Base-by-base conservation (phyloP, 2,797 vertebrate genomes). In the Amblyopsis hoosieri region DNA sequence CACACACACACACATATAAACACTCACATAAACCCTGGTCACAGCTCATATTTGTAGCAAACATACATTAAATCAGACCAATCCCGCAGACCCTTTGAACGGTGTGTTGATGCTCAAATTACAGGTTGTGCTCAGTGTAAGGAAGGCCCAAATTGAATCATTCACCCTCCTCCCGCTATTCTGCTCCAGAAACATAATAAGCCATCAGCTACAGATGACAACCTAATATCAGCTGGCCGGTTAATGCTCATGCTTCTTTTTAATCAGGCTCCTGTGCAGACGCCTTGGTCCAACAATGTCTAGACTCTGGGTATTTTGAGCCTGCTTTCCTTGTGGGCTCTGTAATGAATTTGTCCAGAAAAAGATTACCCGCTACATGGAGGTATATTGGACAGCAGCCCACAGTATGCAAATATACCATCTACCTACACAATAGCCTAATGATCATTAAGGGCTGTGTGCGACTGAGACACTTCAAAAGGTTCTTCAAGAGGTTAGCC, bases 181-280 rank as follows among this genome's bases (percentile, higher is more conserved):
- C 73, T 81, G 71, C 81, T 84, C 64, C 74, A 75, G 79, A 71
- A 78, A 74, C 67, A 81, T 79, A 85, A 88, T 84, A 76, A 89
- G 84, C 78, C 87, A 87, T 84, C 87, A 83, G 74, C 84, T 57
- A 77, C 67, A 80, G 83, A 85, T 87, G 86, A 90, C 88, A 88
- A 76, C 75, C 84, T 61, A 82, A 86, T 87, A 84, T 88, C 86
- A 89, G 80, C 81, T 74, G 83, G 79, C 86, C 86, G 87, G 88
- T 89, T 89, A 88, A 87, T 85, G 77, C 61, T 78, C 72, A 71
- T 62, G 85, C 82, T 85, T 79, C 79, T 78, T 90, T 85, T 86
- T 88, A 87, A 89, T 89, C 87, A 86, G 86, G 74, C 74, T 67
- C 80, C 78, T 56, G 65, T 81, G 82, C 73, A 82, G 77, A 84